These are phyloP conservation scores for Teleopsis dalmanni DNA, from an alignment of 1,140 invertebrate genomes.

Conservation along the genomic window DNA sequence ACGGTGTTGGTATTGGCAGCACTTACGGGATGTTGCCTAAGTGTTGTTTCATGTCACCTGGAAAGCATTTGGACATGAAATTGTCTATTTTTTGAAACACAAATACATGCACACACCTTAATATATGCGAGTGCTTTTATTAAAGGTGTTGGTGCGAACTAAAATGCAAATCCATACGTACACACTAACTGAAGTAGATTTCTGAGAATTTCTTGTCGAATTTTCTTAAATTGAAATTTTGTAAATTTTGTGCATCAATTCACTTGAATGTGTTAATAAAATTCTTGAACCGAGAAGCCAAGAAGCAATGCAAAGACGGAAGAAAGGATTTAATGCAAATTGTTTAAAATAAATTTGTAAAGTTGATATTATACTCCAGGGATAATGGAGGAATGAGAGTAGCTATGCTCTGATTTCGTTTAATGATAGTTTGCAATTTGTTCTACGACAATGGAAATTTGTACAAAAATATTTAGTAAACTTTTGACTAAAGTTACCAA, in stretches of 20 bases:
- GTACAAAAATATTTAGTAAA: neutral
- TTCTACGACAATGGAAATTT: neutral
- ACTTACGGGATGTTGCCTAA: slow-evolving; percentile 28
- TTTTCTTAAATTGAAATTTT: slow-evolving; percentile 32
- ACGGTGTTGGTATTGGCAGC: slow-evolving; percentile 5
- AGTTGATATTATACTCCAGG: slow-evolving; percentile 7
- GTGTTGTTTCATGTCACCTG: slow-evolving; percentile 45
- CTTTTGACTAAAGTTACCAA: neutral
- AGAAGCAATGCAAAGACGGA: neutral
- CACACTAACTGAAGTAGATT: neutral
- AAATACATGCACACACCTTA: slow-evolving; percentile 4
- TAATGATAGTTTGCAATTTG: neutral
- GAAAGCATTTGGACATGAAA: slow-evolving; percentile 45
- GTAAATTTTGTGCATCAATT: slow-evolving; percentile 15
- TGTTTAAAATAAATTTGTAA: slow-evolving; percentile 41
- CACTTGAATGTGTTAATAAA: slow-evolving; percentile 17
- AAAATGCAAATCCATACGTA: neutral
- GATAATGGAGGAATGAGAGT: neutral
- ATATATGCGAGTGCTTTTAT: neutral
- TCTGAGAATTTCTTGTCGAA: slow-evolving; percentile 16
- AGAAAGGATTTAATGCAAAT: slow-evolving; percentile 34
- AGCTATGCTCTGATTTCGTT: neutral
- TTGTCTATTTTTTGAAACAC: slow-evolving; percentile 35
- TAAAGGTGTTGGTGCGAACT: neutral
- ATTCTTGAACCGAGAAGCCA: slow-evolving; percentile 18